A percentile compares a stretch with the other conserved stretches of the same genome.
These are phyloP conservation scores for Marronus borbonicus DNA, from an alignment of 2,888 invertebrate genomes.

Conservation along the genomic window DNA sequence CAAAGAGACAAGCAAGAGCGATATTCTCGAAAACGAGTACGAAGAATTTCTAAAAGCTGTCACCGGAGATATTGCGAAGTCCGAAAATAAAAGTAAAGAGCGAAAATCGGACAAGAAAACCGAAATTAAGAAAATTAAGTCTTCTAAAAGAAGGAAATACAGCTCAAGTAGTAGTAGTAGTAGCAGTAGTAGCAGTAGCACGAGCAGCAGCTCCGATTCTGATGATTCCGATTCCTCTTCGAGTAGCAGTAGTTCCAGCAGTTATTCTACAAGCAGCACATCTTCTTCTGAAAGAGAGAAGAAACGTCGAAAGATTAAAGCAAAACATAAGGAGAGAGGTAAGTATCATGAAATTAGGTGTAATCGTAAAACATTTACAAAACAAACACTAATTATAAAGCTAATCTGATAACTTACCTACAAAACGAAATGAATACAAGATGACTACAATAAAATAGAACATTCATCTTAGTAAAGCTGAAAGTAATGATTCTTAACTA, in stretches of 20 bases:
- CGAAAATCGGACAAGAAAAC: slow-evolving; percentile 33
- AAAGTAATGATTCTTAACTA: too few species aligned
- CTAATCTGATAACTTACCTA: too few species aligned
- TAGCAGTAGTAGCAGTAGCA: slow-evolving; percentile 16
- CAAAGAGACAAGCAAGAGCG: slow-evolving; percentile 21
- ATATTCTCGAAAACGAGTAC: slow-evolving; percentile 70
- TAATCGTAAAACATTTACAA: too few species aligned
- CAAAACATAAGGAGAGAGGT: slow-evolving; percentile 36
- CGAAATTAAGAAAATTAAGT: slow-evolving; percentile 36
- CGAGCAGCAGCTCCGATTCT: slow-evolving; percentile 53
- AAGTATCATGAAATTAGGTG: neutral
- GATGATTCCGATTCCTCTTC: slow-evolving; percentile 57
- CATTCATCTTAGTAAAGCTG: too few species aligned
- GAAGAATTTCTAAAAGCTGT: slow-evolving; percentile 76
- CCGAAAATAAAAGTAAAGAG: slow-evolving; percentile 49
- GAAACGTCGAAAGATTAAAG: slow-evolving; percentile 42
- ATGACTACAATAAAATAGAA: too few species aligned
- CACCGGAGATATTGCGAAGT: slow-evolving; percentile 62
- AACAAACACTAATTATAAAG: too few species aligned
- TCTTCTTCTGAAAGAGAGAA: slow-evolving; percentile 39
- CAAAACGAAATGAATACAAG: too few species aligned
- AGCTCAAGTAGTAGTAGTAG: slow-evolving; percentile 50
- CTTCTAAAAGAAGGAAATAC: slow-evolving; percentile 34
- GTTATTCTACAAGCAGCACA: slow-evolving; percentile 54
- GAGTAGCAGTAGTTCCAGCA: slow-evolving; percentile 53